These are phyloP conservation scores for Hyperopisus bebe DNA, from an alignment of 2,113 vertebrate species.

Conservation along the genomic window DNA sequence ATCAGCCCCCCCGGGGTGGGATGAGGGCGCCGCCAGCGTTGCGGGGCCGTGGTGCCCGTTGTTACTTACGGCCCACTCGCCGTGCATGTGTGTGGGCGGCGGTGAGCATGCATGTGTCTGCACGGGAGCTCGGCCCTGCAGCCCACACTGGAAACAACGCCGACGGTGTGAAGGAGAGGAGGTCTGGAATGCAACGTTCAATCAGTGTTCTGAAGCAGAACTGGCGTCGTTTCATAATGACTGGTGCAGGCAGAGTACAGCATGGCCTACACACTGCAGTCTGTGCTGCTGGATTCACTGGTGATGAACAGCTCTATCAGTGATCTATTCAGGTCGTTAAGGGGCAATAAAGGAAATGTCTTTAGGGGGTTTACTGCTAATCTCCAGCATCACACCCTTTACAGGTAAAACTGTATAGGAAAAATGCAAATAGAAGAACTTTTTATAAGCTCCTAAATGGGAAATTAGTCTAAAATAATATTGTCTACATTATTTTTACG, in stretches of 20 bases:
- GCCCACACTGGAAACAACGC: background rate
- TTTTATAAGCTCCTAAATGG: background rate
- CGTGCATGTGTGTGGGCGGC: background rate
- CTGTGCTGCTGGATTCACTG: background rate
- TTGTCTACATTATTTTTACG: background rate
- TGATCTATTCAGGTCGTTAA: background rate
- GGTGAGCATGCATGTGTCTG: background rate
- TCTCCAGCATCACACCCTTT: background rate
- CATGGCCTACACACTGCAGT: background rate
- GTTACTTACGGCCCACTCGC: background rate
- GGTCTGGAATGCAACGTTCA: background rate
- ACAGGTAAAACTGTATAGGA: background rate
- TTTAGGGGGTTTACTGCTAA: background rate
- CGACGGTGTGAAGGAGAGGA: background rate
- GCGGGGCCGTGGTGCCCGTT: background rate
- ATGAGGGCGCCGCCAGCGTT: no score
- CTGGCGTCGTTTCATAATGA: background rate
- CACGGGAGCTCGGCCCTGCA: background rate
- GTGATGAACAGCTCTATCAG: background rate
- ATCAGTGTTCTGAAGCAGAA: background rate
- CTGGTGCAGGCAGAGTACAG: background rate
- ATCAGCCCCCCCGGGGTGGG: background rate
- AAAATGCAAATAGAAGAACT: background rate
- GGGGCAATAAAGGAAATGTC: constrained; percentile 4
- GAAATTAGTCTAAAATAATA: background rate